Conservation (phyloP, 2,888 invertebrate species). For the Bombylius discolor region DNA sequence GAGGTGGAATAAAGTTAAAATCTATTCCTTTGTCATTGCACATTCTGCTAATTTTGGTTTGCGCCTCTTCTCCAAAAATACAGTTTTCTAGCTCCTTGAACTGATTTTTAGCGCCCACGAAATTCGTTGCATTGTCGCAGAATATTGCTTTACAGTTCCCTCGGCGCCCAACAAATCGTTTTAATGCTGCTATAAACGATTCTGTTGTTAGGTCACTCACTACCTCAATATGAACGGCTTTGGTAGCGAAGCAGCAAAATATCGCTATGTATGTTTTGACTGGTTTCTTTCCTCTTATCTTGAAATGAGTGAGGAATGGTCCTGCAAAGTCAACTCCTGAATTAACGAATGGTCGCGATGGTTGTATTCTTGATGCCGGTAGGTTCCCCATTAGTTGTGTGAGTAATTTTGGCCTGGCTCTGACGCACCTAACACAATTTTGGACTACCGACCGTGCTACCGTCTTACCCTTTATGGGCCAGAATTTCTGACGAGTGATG, state of each 20-base stretch:
- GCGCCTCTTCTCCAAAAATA: slow-evolving; percentile 5
- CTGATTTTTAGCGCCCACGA: slow-evolving; percentile 10
- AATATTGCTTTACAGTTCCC: slow-evolving; percentile 8
- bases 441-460: slow-evolving; percentile 9
- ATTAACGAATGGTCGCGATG: too few relatives aligned
- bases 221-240: slow-evolving; percentile 15
- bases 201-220: slow-evolving; percentile 12
- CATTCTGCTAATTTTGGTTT: neutral
- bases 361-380: too few relatives aligned
- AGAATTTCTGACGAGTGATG: slow-evolving; percentile 14
- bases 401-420: slow-evolving; percentile 8
- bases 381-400: slow-evolving; percentile 15
- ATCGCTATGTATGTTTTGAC: slow-evolving; percentile 13
- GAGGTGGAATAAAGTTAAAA: slow-evolving; percentile 12
- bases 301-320: neutral
- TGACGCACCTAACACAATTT: slow-evolving; percentile 10
- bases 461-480: slow-evolving; percentile 15
- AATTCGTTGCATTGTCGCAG: slow-evolving; percentile 14
- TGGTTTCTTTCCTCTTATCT: neutral
- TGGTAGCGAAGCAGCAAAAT: slow-evolving; percentile 13
- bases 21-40: slow-evolving; percentile 8
- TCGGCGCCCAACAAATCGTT: slow-evolving; percentile 9
- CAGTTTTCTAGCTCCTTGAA: slow-evolving; percentile 1
- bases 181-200: slow-evolving; percentile 10
- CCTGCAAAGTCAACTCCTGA: neutral